Evolutionary conservation across 2,888 invertebrate genomes (phyloP).

Genomic region (Habroteleia sp.): DNA sequence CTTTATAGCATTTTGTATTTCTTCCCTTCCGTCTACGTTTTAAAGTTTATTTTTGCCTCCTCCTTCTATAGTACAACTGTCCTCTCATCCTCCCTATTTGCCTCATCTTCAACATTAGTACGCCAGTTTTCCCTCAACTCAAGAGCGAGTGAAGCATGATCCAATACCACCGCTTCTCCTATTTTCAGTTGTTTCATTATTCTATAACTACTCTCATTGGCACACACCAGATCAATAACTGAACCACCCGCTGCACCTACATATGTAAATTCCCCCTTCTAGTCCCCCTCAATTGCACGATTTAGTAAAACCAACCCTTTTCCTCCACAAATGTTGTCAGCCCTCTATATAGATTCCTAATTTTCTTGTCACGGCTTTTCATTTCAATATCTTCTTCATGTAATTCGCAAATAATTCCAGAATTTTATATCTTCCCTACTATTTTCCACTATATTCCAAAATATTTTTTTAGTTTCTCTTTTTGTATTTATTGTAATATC

Average conservation of each 20-base stretch:
- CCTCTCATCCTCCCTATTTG: background rate
- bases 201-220: background rate
- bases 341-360: conserved; percentile 34
- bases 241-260: background rate
- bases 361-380: conserved; percentile 2
- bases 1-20: background rate
- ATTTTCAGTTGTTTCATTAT: too few relatives aligned
- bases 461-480: too few relatives aligned
- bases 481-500: too few relatives aligned
- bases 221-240: conserved; percentile 1
- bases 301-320: conserved; percentile 5
- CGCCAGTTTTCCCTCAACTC: too few relatives aligned
- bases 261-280: conserved; percentile 12
- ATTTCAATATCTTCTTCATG: background rate
- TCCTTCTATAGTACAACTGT: too few relatives aligned
- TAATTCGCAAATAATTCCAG: too few relatives aligned
- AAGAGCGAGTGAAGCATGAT: too few relatives aligned
- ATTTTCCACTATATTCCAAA: too few relatives aligned
- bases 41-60: too few relatives aligned
- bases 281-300: background rate
- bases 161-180: conserved; percentile 41
- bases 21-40: background rate
- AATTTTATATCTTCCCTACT: too few relatives aligned
- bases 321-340: conserved; percentile 34
- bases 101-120: background rate